Percentiles rank a stretch among this genome's conserved stretches.
phyloP scores from a whole-genome alignment of 2,797 vertebrate species.

The Eidolon dupreanum region DNA sequence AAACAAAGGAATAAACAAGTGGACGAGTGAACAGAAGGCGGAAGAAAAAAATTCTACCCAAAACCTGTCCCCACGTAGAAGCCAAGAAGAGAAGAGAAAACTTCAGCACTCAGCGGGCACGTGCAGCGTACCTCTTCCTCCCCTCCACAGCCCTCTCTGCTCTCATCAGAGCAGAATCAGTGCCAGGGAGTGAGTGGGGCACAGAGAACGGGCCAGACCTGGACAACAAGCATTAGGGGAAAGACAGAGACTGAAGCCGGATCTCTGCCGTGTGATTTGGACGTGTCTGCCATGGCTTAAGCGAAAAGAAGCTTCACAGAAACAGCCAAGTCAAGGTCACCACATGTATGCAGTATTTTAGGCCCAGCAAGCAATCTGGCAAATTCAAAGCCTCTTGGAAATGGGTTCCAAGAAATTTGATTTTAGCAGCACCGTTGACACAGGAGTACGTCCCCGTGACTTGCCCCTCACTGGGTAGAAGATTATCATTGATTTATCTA shows the following conservation, averaged over 20 bases:
- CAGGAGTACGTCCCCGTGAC: background rate
- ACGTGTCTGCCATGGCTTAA: background rate
- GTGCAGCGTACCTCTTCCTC: accelerated
- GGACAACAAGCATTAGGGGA: background rate
- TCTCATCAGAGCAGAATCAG: background rate
- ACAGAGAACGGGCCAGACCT: background rate
- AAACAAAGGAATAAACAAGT: background rate
- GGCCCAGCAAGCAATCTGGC: slow-evolving; percentile 51
- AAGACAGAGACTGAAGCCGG: background rate
- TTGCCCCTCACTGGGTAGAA: slow-evolving; percentile 46
- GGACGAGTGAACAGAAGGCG: background rate
- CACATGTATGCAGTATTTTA: background rate
- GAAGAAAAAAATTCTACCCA: background rate
- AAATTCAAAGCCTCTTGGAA: slow-evolving; percentile 1
- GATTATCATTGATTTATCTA: slow-evolving; percentile 69
- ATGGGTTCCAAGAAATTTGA: slow-evolving; percentile 57
- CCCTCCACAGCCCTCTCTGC: background rate
- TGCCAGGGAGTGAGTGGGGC: background rate
- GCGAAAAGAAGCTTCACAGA: slow-evolving; percentile 13
- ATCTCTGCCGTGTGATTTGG: background rate
- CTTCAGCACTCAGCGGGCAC: background rate
- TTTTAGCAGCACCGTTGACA: background rate
- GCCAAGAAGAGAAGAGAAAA: background rate
- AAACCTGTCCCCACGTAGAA: background rate
- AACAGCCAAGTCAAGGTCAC: slow-evolving; percentile 6